phyloP scores from a whole-genome alignment of 2,888 invertebrate genomes.

The Penaeus monodon region DNA sequence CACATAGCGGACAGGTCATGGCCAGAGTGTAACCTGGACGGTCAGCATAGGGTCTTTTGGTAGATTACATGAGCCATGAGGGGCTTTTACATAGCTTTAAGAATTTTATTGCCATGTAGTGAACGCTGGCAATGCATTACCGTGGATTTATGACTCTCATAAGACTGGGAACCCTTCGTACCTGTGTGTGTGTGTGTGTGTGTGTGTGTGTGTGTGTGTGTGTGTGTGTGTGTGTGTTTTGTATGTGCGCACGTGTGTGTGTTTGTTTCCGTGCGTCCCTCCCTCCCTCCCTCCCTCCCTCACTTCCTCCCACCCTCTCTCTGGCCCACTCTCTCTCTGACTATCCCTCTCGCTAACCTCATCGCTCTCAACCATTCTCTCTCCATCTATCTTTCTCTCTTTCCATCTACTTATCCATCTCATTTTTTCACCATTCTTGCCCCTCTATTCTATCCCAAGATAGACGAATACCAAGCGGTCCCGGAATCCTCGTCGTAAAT shows the following conservation, averaged over 20 bases:
- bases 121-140: not conserved
- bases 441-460: not conserved
- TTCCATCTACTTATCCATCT: not conserved
- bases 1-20: too few relatives aligned
- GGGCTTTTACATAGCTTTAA: too few relatives aligned
- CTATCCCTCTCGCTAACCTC: not conserved
- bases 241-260: not conserved
- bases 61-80: too few relatives aligned
- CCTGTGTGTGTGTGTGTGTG: not conserved
- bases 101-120: not conserved
- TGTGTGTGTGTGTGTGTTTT: not conserved
- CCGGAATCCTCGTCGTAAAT: too few relatives aligned
- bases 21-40: too few relatives aligned
- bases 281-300: slow-evolving; percentile 6
- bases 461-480: not conserved
- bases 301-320: not conserved
- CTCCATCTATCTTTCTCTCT: not conserved
- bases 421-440: not conserved
- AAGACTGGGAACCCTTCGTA: not conserved
- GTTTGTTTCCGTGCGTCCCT: not conserved
- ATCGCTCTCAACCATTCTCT: not conserved
- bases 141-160: not conserved
- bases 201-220: slow-evolving; percentile 10
- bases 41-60: too few relatives aligned
- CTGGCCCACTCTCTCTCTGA: not conserved